Conservation (phyloP, 92 coral and sea anemone genomes). For the Phymanthus crucifer region DNA sequence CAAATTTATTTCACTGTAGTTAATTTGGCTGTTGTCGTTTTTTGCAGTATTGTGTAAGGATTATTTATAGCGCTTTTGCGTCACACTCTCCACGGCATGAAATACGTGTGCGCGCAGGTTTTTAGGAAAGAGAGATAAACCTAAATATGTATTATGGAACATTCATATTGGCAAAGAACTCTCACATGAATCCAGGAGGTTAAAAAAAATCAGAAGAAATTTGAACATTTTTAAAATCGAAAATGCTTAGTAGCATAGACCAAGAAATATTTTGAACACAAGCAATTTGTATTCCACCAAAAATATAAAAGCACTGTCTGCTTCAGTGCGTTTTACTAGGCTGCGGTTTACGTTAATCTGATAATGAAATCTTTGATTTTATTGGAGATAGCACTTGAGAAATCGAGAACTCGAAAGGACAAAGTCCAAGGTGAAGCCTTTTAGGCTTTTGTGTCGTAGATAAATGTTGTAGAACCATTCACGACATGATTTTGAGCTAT, state of each 20-base stretch:
- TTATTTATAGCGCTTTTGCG: not conserved
- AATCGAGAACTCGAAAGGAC: not conserved
- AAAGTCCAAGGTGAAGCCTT: not conserved
- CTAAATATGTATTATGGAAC: not conserved
- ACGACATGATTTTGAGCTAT: no score
- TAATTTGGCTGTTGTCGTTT: slow-evolving; percentile 1
- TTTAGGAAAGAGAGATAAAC: not conserved
- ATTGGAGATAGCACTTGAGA: not conserved
- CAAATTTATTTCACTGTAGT: not conserved
- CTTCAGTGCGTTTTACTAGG: not conserved
- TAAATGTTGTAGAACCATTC: no score
- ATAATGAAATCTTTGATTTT: not conserved
- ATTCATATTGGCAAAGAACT: not conserved
- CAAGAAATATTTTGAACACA: no score
- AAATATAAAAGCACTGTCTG: no score
- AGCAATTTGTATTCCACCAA: no score
- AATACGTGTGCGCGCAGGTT: not conserved
- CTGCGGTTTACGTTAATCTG: not conserved
- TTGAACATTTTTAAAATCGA: no score
- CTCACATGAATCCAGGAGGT: no score
- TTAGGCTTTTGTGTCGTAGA: no score
- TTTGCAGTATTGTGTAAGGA: not conserved
- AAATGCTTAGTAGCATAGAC: no score
- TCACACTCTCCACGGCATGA: not conserved
- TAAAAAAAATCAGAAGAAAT: no score